phyloP scores from a whole-genome alignment of 37 sponge, comb jelly and placozoan species.

The Diacarnus erythraeanus region DNA sequence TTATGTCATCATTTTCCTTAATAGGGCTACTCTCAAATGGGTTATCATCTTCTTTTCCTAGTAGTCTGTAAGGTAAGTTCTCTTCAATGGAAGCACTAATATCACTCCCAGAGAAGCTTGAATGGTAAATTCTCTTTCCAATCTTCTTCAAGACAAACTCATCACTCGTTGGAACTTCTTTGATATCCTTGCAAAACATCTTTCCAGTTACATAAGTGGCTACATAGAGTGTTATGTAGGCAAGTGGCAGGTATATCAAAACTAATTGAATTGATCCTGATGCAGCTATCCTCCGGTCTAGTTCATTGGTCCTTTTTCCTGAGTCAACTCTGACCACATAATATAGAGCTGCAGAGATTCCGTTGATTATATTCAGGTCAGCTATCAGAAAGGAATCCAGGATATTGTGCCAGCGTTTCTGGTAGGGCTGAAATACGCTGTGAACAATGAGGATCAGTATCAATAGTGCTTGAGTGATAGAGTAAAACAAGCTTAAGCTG shows the following conservation, averaged over 20 bases:
- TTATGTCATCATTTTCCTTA: neutral
- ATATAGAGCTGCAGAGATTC: conserved; percentile 14
- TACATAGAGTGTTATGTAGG: conserved; percentile 7
- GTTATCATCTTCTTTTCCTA: neutral
- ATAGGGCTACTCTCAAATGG: neutral
- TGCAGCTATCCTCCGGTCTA: neutral
- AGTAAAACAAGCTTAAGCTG: neutral
- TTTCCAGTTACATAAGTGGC: neutral
- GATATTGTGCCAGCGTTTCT: conserved; percentile 28
- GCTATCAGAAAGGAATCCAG: conserved; percentile 39
- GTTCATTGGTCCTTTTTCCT: neutral
- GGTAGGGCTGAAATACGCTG: conserved; percentile 52
- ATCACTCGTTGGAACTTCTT: neutral
- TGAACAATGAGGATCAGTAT: conserved; percentile 21
- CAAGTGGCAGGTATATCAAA: conserved; percentile 37
- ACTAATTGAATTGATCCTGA: conserved; percentile 24
- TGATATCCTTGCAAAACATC: neutral
- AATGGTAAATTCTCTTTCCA: neutral
- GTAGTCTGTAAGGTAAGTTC: neutral
- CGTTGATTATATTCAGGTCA: conserved; percentile 28
- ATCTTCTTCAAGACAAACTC: neutral
- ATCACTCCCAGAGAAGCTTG: neutral
- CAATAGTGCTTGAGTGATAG: neutral
- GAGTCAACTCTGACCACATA: neutral
- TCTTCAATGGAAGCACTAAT: neutral